These are phyloP conservation scores for Lithophane semibrunnea DNA, from an alignment of 2,888 invertebrate genomes.

Conservation along the genomic window DNA sequence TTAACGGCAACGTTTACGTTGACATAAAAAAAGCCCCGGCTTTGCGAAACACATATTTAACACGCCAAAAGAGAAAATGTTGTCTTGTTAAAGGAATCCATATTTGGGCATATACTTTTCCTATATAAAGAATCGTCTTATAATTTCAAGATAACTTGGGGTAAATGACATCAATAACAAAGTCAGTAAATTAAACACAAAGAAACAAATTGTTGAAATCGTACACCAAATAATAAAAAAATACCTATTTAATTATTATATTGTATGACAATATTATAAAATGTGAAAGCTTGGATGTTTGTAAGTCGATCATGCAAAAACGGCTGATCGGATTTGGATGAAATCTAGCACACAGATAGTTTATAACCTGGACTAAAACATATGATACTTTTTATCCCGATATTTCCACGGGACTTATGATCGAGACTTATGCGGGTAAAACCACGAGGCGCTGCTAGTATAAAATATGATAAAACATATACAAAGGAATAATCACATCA, in stretches of 20 bases:
- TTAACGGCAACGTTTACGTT: constrained; percentile 20
- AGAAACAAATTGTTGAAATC: not conserved
- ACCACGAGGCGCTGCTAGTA: accelerated
- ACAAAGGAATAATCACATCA: not conserved
- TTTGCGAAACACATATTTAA: constrained; percentile 46
- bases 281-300: too few species aligned
- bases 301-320: not conserved
- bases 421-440: not conserved
- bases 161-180: too few species aligned
- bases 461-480: not conserved
- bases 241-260: not conserved
- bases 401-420: not conserved
- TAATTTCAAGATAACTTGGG: not conserved
- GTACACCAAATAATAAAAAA: not conserved
- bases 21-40: constrained; percentile 15
- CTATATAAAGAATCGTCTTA: not conserved
- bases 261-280: not conserved
- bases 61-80: constrained; percentile 41
- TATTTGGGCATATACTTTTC: constrained; percentile 22
- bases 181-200: not conserved
- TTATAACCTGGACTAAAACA: too few species aligned
- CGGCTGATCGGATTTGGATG: not conserved
- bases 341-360: not conserved
- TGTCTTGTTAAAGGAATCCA: constrained; percentile 27
- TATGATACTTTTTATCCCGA: not conserved